Evolutionary conservation across 2,888 invertebrate species (phyloP).

Genomic region (Drosophila recens): DNA sequence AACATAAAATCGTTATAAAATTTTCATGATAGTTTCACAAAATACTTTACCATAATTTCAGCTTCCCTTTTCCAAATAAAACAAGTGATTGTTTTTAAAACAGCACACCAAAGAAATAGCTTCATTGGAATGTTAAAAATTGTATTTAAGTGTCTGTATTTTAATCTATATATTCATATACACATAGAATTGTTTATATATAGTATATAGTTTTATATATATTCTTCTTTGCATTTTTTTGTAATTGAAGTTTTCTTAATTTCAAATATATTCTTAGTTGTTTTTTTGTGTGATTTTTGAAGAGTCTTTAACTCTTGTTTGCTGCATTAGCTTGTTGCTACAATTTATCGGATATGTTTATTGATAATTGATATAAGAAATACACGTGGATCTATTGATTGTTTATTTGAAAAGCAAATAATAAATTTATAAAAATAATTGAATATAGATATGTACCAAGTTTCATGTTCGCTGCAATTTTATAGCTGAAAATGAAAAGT

Average conservation of each 20-base stretch:
- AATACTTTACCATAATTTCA: background rate
- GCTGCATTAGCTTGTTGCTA: constrained; percentile 60
- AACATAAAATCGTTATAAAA: background rate
- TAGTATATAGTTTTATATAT: constrained; percentile 27
- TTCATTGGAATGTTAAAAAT: constrained; percentile 84
- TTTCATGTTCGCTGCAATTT: background rate
- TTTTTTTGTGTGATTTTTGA: constrained; percentile 77
- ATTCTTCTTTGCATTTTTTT: constrained; percentile 14
- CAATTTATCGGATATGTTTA: constrained; percentile 53
- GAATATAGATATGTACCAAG: background rate
- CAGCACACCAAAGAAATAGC: constrained; percentile 82
- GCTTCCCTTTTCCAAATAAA: constrained; percentile 20
- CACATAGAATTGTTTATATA: constrained; percentile 52
- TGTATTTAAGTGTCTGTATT: constrained; percentile 77
- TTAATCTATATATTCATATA: constrained; percentile 54
- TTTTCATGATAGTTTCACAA: background rate
- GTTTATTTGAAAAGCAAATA: background rate
- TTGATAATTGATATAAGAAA: constrained; percentile 43
- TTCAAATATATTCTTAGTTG: constrained; percentile 30
- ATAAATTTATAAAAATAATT: background rate
- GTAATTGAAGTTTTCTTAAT: constrained; percentile 48
- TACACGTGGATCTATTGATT: constrained; percentile 4
- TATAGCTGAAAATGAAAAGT: background rate
- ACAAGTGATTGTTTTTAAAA: constrained; percentile 69
- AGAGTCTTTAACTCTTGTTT: constrained; percentile 72